A percentile compares a stretch with the other conserved stretches of the same genome.
Conservation (phyloP, 2,888 invertebrate genomes). For the Ophion slaviceki region DNA sequence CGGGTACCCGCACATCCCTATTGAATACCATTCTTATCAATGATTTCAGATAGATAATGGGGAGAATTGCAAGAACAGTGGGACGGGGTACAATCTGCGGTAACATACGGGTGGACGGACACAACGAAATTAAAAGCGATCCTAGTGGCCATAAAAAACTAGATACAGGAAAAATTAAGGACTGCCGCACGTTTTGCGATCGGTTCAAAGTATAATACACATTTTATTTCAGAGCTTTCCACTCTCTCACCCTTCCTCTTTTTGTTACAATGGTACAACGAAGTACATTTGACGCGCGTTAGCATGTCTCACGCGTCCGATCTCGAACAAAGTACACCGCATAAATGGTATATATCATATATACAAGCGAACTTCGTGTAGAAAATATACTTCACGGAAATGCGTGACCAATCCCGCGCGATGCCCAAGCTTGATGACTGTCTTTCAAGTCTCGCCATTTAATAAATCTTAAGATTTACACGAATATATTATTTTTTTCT, state of each 20-base stretch:
- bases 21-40: too few relatives aligned
- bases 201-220: slow-evolving; percentile 72
- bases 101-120: too few relatives aligned
- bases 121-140: too few relatives aligned
- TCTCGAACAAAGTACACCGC: slow-evolving; percentile 65
- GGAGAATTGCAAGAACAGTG: too few relatives aligned
- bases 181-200: slow-evolving; percentile 8
- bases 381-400: slow-evolving; percentile 74
- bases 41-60: too few relatives aligned
- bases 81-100: too few relatives aligned
- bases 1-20: too few relatives aligned
- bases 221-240: slow-evolving; percentile 75
- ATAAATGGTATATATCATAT: slow-evolving; percentile 52
- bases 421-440: slow-evolving; percentile 46
- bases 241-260: slow-evolving; percentile 52
- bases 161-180: not conserved
- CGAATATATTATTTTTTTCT: slow-evolving; percentile 70
- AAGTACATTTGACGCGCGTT: slow-evolving; percentile 70
- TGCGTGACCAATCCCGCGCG: slow-evolving; percentile 55
- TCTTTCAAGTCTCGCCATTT: slow-evolving; percentile 35
- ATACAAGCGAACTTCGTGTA: slow-evolving; percentile 66
- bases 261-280: slow-evolving; percentile 77
- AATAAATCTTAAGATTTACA: slow-evolving; percentile 56
- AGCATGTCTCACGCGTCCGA: slow-evolving; percentile 67
- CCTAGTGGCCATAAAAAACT: too few relatives aligned